Conservation (phyloP, 2,113 vertebrate genomes). For the Aix galericulata region DNA sequence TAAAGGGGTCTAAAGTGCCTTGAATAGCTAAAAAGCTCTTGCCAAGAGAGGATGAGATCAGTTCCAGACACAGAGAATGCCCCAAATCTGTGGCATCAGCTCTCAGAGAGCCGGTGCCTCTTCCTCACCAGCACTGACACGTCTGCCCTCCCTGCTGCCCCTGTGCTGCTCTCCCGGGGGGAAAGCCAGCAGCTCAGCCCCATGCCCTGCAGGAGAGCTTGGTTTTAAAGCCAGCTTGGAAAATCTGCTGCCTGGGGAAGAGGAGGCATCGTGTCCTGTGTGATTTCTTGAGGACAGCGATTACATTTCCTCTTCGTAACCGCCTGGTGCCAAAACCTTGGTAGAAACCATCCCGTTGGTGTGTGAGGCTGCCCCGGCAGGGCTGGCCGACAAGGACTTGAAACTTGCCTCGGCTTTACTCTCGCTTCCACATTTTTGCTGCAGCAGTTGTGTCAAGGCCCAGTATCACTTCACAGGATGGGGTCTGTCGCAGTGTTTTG, state of each 20-base stretch:
- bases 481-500: background rate
- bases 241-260: background rate
- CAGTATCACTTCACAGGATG: background rate
- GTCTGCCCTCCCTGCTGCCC: background rate
- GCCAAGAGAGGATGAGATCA: conserved; percentile 1
- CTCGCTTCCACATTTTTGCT: conserved; percentile 42
- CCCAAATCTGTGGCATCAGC: background rate
- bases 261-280: background rate
- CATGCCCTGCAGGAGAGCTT: background rate
- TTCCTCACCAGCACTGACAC: background rate
- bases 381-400: background rate
- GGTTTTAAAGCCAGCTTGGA: background rate
- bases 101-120: background rate
- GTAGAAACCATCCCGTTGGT: background rate
- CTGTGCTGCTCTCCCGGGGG: background rate
- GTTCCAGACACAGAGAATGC: background rate
- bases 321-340: background rate
- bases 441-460: background rate
- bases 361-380: background rate
- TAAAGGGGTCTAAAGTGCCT: conserved; percentile 15
- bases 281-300: background rate
- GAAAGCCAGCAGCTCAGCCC: background rate
- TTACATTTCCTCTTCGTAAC: background rate
- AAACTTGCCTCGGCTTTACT: background rate
- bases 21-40: conserved; percentile 15